Base-by-base conservation (phyloP, 2,113 vertebrate genomes). In the Xiphophorus hellerii region DNA sequence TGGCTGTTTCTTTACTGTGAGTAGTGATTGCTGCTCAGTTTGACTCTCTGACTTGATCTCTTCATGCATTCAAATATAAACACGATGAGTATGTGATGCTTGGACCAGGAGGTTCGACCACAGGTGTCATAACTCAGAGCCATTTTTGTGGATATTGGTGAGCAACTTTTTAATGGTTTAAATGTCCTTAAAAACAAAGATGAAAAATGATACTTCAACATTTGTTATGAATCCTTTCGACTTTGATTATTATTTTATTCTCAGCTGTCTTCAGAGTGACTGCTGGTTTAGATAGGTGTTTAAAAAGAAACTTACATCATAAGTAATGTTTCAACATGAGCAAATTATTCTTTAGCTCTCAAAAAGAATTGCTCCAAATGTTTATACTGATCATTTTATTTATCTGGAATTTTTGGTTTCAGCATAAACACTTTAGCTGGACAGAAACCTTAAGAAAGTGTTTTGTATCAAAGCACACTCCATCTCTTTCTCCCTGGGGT, bases 101-200 rank as follows among this genome's bases (percentile, higher is more conserved):
- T 91, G 88, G 88, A 89, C 71, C 7, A 4, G 29, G 66, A 69
- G 28, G 62, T 80, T 75, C 58, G 76, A 86, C 81, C 71, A 22
- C 90, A 90, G 83, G 92, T 91, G 87, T 88, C 90, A 78, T 82
- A 83, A 81, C 90, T 84, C 79, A 77, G n/a, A 73, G 71, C 22
- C 61, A 72, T 69, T 58, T 85, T 86, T 87, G 83, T 87, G 82
- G 84, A 89, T 83, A 66, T 83, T 89, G 86, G 77, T 89, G 69
- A 77, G 78, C 80, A 74, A 73, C 88, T 76, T 76, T 89, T 79
- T 88, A 77, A 87, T 66, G 70, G 78, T 81, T 90, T 72, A 83
- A 88, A 80, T 27, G n/a, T 67, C 80, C 79, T 12, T 67, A 84
- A 37, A 63, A 31, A 64, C 71, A 28, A 60, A 69, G 81, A 73